phyloP scores from a whole-genome alignment of 2,797 vertebrate species.

The Pipistrellus nathusii region DNA sequence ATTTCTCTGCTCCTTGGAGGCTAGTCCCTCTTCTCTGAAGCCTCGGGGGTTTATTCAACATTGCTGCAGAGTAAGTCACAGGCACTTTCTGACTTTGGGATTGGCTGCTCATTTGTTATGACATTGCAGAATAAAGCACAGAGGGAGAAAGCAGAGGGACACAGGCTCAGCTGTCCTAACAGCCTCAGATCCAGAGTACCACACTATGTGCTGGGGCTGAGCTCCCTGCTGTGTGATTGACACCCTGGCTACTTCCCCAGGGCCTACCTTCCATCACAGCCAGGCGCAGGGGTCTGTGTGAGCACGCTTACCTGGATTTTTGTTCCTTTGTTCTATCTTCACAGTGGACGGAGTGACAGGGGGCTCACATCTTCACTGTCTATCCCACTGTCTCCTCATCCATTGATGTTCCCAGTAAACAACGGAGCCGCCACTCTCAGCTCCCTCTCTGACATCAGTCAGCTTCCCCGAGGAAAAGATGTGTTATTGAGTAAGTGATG shows the following conservation, averaged over 20 bases:
- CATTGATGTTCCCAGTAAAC: neutral
- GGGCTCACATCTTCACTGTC: neutral
- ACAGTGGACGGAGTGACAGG: neutral
- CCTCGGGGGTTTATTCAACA: neutral
- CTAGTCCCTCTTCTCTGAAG: neutral
- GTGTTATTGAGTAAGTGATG: conserved; percentile 1
- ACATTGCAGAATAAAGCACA: conserved; percentile 7
- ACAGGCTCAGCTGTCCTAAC: neutral
- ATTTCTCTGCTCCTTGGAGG: neutral
- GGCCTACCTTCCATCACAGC: neutral
- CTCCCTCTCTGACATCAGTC: neutral
- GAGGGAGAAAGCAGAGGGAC: neutral
- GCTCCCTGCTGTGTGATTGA: neutral
- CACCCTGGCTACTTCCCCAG: neutral
- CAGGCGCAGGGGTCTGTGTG: neutral
- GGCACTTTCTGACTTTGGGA: neutral
- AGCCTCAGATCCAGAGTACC: neutral
- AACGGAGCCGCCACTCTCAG: neutral
- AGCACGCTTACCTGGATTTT: neutral
- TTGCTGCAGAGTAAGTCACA: neutral
- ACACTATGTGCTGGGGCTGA: neutral
- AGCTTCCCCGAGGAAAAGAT: neutral
- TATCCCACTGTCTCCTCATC: neutral
- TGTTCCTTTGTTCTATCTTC: conserved; percentile 21
- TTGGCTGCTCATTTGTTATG: neutral